Evolutionary conservation across 2,888 invertebrate species (phyloP), one percentile per base, ranked within the genome.

Genomic region (Macaria notata): DNA sequence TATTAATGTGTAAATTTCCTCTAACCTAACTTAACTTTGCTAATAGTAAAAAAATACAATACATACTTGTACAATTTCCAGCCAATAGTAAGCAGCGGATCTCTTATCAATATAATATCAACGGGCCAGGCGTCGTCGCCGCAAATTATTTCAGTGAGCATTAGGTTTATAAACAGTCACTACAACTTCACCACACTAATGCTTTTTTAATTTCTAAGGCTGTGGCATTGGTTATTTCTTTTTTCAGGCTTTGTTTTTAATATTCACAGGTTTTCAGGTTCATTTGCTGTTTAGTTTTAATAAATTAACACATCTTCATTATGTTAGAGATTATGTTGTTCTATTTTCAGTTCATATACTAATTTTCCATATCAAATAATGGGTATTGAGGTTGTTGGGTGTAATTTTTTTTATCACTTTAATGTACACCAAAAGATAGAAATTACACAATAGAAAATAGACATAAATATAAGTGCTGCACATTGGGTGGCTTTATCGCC

Each of bases 71-170:
- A 19, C 19, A 19, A 19, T 19, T 19, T 19, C 19, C 90, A 90
- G 90, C 90, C 90, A 42, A 84, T 89, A 77, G 84, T 71, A 62
- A 86, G 88, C 88, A 89, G 88, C 83, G 88, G 86, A 68, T 88
- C 90, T 64, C 79, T 91, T 76, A 90, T 91, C 83, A 91, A 91
- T 84, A 91, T 91, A 64, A 91, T 91, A 81, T 91, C 90, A 31
- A 90, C 90, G 8, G 90, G 90, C 58, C 90, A 90, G 79, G 90
- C 90, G 38, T 88, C 90, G 9, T 86, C 90, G 53, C 90, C 90
- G 63, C 90, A 90, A 70, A 82, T 89, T 57, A 71, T 88, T 70
- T 82, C 89, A 73, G 90, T 90, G 90, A 90, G 90, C 88, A 89
- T 62, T 63, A 56, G 7, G 59, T 52, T 61, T 62, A 19, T 66